These are phyloP conservation scores for Actinia tenebrosa DNA, from an alignment of 64 coral and sea anemone genomes.

Conservation along the genomic window DNA sequence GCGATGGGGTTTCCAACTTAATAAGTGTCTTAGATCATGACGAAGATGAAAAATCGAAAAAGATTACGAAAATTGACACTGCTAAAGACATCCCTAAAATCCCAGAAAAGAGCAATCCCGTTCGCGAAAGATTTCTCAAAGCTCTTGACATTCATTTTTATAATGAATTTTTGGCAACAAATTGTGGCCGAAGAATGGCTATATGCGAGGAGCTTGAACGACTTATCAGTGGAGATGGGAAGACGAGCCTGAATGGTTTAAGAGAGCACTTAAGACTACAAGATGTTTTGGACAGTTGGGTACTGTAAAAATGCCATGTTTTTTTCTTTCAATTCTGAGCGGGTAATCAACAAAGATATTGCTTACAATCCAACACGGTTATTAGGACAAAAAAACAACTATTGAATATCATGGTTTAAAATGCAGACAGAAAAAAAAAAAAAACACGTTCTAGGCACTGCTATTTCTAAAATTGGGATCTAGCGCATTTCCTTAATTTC, in stretches of 20 bases:
- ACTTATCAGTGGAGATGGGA: conserved; percentile 15
- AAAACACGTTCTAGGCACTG: no score
- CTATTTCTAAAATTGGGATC: no score
- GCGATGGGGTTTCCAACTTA: background rate
- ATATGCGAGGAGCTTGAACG: conserved; percentile 50
- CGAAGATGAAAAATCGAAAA: conserved; percentile 23
- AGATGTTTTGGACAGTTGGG: conserved; percentile 45
- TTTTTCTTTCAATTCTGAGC: background rate
- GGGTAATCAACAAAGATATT: no score
- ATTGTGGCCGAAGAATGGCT: conserved; percentile 38
- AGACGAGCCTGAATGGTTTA: background rate
- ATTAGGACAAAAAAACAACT: no score
- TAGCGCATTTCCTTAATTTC: no score
- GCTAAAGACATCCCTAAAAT: background rate
- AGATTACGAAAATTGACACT: background rate
- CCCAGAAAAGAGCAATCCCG: background rate
- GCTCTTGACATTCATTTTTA: conserved; percentile 41
- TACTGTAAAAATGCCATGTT: conserved; percentile 4
- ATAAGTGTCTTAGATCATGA: background rate
- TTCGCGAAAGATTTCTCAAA: conserved; percentile 23
- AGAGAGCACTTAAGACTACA: conserved; percentile 41
- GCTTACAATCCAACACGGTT: no score
- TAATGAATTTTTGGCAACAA: conserved; percentile 17
- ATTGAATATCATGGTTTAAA: no score
- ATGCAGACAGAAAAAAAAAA: no score